phyloP scores from a whole-genome alignment of 2,797 vertebrate genomes.

The Spondyliosoma cantharus region DNA sequence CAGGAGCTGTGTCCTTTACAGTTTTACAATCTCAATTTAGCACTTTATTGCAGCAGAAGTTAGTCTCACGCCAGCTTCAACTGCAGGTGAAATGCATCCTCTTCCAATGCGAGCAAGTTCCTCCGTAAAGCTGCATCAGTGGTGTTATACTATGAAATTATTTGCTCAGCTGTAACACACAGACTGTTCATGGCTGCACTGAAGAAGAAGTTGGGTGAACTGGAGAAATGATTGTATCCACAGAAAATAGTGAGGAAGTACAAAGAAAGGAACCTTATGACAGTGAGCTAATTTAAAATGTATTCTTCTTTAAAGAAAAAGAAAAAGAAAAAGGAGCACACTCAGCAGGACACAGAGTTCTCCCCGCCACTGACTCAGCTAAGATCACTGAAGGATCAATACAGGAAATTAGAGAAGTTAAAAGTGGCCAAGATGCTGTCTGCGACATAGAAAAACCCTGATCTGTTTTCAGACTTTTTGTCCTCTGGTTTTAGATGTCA shows the following conservation, averaged over 20 bases:
- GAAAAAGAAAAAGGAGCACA: not conserved
- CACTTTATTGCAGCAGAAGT: not conserved
- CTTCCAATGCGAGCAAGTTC: not conserved
- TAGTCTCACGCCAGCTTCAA: not conserved
- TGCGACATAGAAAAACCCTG: not conserved
- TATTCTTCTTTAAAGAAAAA: not conserved
- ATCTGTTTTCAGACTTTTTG: constrained; percentile 4
- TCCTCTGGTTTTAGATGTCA: not conserved
- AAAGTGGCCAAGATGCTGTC: not conserved
- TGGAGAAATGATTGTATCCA: not conserved
- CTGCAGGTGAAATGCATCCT: not conserved
- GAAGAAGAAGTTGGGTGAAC: not conserved
- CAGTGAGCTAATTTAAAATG: not conserved
- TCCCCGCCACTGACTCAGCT: not conserved
- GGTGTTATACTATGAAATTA: not conserved
- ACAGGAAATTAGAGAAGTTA: not conserved
- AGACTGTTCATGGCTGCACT: not conserved
- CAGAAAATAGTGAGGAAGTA: not conserved
- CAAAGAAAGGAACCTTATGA: not conserved
- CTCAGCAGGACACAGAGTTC: not conserved
- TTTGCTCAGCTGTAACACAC: not conserved
- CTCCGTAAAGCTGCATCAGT: not conserved
- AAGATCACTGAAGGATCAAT: not conserved
- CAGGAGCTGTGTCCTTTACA: not conserved
- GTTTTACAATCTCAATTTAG: not conserved